Conservation (phyloP, 2,113 vertebrate species). For the cat (Felis catus) region DNA sequence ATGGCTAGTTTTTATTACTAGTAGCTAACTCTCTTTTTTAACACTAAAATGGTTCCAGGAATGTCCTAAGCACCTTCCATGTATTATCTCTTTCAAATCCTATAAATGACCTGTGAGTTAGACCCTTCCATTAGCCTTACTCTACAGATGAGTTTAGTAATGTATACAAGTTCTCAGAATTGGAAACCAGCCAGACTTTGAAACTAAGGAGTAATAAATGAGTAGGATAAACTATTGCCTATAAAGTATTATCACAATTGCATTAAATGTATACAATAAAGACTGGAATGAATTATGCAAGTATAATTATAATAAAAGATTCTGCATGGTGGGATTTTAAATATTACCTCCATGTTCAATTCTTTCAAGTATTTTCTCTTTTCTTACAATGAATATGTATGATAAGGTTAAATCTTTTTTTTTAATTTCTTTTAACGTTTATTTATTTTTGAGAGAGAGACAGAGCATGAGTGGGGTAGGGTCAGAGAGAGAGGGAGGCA, state of each 20-base stretch:
- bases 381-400: neutral
- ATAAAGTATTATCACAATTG: neutral
- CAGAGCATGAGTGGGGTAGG: too few relatives aligned
- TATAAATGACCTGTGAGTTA: neutral
- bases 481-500: too few relatives aligned
- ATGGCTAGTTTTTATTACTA: neutral
- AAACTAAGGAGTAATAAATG: neutral
- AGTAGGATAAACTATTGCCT: neutral
- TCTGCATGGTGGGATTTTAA: neutral
- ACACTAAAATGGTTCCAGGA: neutral
- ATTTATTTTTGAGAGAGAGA: too few relatives aligned
- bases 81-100: neutral
- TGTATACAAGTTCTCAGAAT: neutral
- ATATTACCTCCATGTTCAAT: neutral
- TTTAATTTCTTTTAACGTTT: too few relatives aligned
- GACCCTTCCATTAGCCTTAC: neutral
- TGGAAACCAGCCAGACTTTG: neutral
- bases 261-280: neutral
- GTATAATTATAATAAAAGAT: neutral
- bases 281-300: neutral
- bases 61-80: neutral
- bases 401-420: too few relatives aligned
- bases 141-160: neutral
- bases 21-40: neutral
- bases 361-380: neutral